Percentiles rank a stretch among this genome's conserved stretches.
Evolutionary conservation across 2,888 invertebrate species (phyloP).

Genomic region (Amiota communis): DNA sequence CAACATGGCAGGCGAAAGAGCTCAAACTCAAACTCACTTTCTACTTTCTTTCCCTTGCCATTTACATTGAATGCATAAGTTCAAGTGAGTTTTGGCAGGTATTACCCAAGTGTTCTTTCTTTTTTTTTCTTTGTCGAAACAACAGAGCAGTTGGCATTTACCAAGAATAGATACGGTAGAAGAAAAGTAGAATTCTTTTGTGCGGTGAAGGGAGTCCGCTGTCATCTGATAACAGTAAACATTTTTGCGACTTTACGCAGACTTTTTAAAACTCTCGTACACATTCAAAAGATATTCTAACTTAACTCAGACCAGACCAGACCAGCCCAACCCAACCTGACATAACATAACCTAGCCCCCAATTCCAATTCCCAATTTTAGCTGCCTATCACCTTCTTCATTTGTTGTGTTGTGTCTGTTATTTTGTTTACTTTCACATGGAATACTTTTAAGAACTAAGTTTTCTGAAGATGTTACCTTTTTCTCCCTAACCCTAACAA

Average conservation of each 20-base stretch:
- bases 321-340: too few species aligned
- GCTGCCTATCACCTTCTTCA: too few species aligned
- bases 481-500: not conserved
- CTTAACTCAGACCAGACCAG: too few species aligned
- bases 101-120: constrained; percentile 64
- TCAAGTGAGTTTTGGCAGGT: constrained; percentile 57
- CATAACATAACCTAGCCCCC: too few species aligned
- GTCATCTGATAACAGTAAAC: constrained; percentile 58
- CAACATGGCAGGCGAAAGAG: constrained; percentile 9
- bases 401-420: constrained; percentile 36
- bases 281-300: too few species aligned
- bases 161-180: too few species aligned
- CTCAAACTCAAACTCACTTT: not conserved
- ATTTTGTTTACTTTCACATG: constrained; percentile 50
- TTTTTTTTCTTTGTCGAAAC: constrained; percentile 48
- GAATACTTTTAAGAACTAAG: constrained; percentile 12
- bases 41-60: too few species aligned
- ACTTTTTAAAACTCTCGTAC: constrained; percentile 50
- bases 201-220: not conserved
- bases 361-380: too few species aligned
- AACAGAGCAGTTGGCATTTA: not conserved
- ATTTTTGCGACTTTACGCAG: constrained; percentile 61
- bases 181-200: too few species aligned
- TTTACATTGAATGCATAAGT: not conserved
- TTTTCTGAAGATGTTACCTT: constrained; percentile 8